Percentiles rank a stretch among this genome's conserved stretches.
Conservation (phyloP, 2,888 invertebrate species). For the Gonocerus acuteangulatus region DNA sequence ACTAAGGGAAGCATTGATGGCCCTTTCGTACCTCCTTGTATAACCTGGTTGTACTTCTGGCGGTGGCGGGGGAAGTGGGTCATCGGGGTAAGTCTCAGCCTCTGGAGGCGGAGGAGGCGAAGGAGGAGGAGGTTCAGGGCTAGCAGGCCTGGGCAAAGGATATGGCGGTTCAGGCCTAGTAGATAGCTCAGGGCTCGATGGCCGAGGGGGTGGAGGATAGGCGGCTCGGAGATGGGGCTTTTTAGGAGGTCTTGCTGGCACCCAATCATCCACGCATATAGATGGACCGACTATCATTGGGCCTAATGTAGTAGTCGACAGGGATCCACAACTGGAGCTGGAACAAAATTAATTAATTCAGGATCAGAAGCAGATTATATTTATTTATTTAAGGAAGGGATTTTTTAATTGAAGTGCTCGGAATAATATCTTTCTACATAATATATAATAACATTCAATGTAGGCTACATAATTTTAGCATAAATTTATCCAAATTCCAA, state of each 20-base stretch:
- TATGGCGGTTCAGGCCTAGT: conserved; percentile 57
- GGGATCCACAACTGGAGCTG: conserved; percentile 51
- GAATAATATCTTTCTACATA: not conserved
- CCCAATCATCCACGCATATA: conserved; percentile 59
- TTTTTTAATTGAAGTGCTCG: not conserved
- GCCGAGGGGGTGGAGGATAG: conserved; percentile 43
- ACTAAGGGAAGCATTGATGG: conserved; percentile 34
- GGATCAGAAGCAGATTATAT: not conserved
- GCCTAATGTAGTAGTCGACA: conserved; percentile 49
- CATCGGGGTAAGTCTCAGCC: conserved; percentile 30
- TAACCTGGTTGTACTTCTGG: conserved; percentile 27
- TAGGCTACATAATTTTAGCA: not conserved
- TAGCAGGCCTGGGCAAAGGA: conserved; percentile 51
- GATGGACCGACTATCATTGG: conserved; percentile 56
- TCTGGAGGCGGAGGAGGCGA: conserved; percentile 50
- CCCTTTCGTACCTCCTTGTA: conserved; percentile 28
- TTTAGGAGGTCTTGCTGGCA: conserved; percentile 69
- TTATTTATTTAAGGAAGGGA: not conserved
- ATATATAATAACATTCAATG: not conserved
- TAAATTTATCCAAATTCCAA: too few species aligned
- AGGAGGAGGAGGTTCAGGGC: conserved; percentile 57
- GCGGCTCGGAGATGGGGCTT: conserved; percentile 57
- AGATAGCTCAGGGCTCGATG: conserved; percentile 50
- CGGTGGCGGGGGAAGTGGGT: conserved; percentile 36
- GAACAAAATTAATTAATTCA: conserved; percentile 23